Evolutionary conservation across 1,140 invertebrate genomes (phyloP).

Genomic region (Brachystomella parvula): DNA sequence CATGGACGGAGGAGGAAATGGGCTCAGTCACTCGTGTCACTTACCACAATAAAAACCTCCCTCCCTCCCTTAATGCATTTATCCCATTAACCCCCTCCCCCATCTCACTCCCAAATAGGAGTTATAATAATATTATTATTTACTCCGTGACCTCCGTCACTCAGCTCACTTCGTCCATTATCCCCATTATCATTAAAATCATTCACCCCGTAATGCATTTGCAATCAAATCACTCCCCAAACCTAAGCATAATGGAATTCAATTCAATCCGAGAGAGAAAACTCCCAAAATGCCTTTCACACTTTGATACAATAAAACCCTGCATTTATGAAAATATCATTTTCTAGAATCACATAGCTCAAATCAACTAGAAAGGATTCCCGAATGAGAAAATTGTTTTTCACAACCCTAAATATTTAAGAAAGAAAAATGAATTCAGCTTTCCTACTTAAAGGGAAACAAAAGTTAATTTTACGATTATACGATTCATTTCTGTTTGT

Average conservation of each 20-base stretch:
- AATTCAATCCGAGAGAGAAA: conserved; percentile 1
- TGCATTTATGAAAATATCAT: not conserved
- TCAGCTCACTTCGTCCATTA: not conserved
- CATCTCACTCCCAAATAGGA: no score
- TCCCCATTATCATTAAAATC: conserved; percentile 1
- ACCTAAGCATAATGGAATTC: no score
- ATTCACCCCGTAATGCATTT: not conserved
- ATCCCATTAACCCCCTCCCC: conserved; percentile 37
- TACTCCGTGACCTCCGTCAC: not conserved
- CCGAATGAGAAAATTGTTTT: not conserved
- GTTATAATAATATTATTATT: conserved; percentile 12
- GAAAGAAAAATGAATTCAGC: no score
- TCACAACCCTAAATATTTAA: no score
- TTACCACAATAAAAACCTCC: conserved; percentile 33
- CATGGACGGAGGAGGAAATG: conserved; percentile 6
- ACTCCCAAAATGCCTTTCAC: not conserved
- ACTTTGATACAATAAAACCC: not conserved
- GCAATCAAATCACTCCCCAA: not conserved
- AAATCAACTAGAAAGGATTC: not conserved
- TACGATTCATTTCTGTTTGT: no score
- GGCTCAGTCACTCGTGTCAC: conserved; percentile 38
- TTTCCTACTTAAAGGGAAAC: no score
- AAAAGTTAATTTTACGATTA: no score
- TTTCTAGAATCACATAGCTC: no score
- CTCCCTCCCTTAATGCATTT: conserved; percentile 37